Conservation (phyloP, 1,140 invertebrate species). For the Drosophila nikananu region DNA sequence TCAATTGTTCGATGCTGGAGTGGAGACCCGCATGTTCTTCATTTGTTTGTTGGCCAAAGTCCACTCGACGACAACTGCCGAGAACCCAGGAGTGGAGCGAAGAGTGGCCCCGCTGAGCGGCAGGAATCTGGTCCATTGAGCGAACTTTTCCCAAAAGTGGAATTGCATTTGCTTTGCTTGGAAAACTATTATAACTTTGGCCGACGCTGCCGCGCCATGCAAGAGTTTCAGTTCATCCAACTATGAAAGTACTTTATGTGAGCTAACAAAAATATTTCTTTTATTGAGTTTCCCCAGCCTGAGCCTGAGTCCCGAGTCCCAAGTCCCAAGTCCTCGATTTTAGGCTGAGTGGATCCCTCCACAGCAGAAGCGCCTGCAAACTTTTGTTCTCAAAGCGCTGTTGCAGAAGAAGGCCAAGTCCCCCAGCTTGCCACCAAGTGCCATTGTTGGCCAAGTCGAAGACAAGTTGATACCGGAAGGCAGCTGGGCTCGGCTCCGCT, state of each 20-base stretch:
- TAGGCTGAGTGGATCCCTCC: constrained; percentile 64
- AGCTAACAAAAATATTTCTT: constrained; percentile 84
- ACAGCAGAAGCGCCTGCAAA: constrained; percentile 48
- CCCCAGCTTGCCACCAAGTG: constrained; percentile 53
- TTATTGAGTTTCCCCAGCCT: constrained; percentile 69
- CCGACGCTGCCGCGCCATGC: constrained; percentile 38
- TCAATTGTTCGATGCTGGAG: constrained; percentile 57
- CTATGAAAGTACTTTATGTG: constrained; percentile 83
- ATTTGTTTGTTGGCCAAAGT: constrained; percentile 76
- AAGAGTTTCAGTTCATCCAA: constrained; percentile 81
- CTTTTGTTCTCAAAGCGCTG: constrained; percentile 62
- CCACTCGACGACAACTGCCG: constrained; percentile 70
- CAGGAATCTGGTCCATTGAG: constrained; percentile 62
- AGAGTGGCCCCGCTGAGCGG: background rate
- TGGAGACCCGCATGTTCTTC: constrained; percentile 67
- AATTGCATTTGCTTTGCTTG: constrained; percentile 83
- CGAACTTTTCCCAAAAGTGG: constrained; percentile 74
- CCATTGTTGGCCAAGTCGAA: constrained; percentile 67
- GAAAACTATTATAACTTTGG: constrained; percentile 81
- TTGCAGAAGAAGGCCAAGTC: constrained; percentile 53
- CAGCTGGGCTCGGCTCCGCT: constrained; percentile 13
- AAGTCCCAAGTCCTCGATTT: constrained; percentile 44
- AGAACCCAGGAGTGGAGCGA: background rate
- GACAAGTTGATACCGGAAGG: constrained; percentile 53
- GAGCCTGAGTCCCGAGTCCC: background rate